phyloP scores from a whole-genome alignment of 2,888 invertebrate species.

The Drosophila maculinotata region DNA sequence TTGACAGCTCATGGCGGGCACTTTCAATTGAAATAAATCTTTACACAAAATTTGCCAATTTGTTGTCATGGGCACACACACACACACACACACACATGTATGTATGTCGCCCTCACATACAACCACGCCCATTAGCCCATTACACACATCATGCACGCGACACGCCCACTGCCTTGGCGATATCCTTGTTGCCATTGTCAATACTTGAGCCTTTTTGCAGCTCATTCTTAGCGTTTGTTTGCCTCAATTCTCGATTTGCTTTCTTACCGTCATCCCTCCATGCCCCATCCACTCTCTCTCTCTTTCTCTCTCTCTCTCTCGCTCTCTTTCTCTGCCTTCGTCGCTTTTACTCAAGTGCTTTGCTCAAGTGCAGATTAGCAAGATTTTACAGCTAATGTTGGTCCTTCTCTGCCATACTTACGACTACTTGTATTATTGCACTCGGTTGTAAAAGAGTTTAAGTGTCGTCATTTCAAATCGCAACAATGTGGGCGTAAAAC shows the following conservation, averaged over 20 bases:
- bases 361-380: constrained; percentile 74
- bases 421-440: constrained; percentile 23
- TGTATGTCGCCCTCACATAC: constrained; percentile 1
- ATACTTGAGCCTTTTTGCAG: constrained; percentile 79
- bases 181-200: constrained; percentile 71
- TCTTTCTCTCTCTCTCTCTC: background rate
- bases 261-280: constrained; percentile 13
- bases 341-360: constrained; percentile 48
- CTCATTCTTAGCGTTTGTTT: constrained; percentile 70
- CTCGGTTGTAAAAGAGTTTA: constrained; percentile 34
- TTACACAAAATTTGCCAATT: constrained; percentile 76
- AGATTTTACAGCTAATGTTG: constrained; percentile 65
- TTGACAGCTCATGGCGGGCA: constrained; percentile 74
- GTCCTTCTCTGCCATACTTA: constrained; percentile 28
- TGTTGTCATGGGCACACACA: constrained; percentile 61
- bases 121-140: constrained; percentile 51
- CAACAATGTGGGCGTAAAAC: background rate
- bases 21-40: constrained; percentile 80
- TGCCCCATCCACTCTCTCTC: background rate
- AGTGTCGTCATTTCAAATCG: background rate
- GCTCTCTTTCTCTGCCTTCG: background rate
- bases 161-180: constrained; percentile 49
- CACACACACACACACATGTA: constrained; percentile 21
- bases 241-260: constrained; percentile 63
- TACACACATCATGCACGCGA: constrained; percentile 53